Evolutionary conservation across 2,888 invertebrate genomes (phyloP).

Genomic region (Drosophila flavopinicola): DNA sequence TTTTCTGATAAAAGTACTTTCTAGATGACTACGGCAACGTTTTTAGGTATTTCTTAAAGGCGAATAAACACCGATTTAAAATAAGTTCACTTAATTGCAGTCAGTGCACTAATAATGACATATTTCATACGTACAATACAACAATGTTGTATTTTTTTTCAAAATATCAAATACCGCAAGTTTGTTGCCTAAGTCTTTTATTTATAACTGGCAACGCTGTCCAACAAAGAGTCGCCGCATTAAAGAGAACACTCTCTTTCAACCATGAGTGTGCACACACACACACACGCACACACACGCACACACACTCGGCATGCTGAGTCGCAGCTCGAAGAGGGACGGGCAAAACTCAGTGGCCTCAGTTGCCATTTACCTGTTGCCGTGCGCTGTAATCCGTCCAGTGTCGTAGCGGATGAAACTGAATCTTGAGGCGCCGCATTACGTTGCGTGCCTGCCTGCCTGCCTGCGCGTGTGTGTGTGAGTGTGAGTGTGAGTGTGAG

Average conservation of each 20-base stretch:
- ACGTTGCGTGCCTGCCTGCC: slow-evolving; percentile 67
- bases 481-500: slow-evolving; percentile 28
- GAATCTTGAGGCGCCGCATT: slow-evolving; percentile 68
- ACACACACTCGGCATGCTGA: slow-evolving; percentile 1
- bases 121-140: no score
- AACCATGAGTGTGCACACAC: not conserved
- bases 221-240: slow-evolving; percentile 19
- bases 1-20: not conserved
- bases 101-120: no score
- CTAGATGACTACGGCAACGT: no score
- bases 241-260: slow-evolving; percentile 10
- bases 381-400: slow-evolving; percentile 68
- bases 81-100: no score
- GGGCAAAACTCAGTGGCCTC: slow-evolving; percentile 38
- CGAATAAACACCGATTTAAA: no score
- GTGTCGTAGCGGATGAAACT: slow-evolving; percentile 71
- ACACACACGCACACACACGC: not conserved
- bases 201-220: slow-evolving; percentile 49
- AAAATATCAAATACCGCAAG: slow-evolving; percentile 34
- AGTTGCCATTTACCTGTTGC: slow-evolving; percentile 81
- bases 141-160: no score
- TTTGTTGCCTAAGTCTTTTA: slow-evolving; percentile 56
- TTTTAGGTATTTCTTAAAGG: no score
- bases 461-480: slow-evolving; percentile 32
- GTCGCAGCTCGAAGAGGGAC: slow-evolving; percentile 18